Percentiles rank a stretch among this genome's conserved stretches.
phyloP scores from a whole-genome alignment of 2,113 vertebrate species.

The Megaceryle torquata region DNA sequence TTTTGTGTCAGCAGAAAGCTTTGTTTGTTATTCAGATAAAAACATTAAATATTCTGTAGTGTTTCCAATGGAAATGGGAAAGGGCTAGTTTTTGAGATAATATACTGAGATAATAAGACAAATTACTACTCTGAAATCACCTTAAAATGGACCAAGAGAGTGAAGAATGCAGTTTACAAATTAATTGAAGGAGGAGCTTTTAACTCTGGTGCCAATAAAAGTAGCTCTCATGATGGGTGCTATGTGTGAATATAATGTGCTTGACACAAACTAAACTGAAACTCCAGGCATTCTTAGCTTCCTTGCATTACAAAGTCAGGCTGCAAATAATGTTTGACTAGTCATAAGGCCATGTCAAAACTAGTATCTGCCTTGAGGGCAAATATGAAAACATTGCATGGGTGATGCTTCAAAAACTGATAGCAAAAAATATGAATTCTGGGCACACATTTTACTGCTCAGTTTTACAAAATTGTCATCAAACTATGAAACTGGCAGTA shows the following conservation, averaged over 20 bases:
- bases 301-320: background rate
- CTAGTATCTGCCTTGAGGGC: background rate
- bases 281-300: background rate
- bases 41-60: background rate
- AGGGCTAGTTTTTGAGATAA: background rate
- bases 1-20: background rate
- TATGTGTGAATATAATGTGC: background rate
- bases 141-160: background rate
- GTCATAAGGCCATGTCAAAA: background rate
- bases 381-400: background rate
- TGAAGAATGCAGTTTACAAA: background rate
- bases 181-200: background rate
- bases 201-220: background rate
- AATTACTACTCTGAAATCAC: background rate
- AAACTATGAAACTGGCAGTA: background rate
- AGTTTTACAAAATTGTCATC: background rate
- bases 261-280: background rate
- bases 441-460: background rate
- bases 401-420: background rate
- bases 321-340: conserved; percentile 10
- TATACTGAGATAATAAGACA: background rate
- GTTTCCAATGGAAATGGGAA: background rate
- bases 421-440: background rate
- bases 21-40: background rate
- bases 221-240: background rate